Conservation (phyloP, 2,888 invertebrate genomes). For the Adelphocoris suturalis region DNA sequence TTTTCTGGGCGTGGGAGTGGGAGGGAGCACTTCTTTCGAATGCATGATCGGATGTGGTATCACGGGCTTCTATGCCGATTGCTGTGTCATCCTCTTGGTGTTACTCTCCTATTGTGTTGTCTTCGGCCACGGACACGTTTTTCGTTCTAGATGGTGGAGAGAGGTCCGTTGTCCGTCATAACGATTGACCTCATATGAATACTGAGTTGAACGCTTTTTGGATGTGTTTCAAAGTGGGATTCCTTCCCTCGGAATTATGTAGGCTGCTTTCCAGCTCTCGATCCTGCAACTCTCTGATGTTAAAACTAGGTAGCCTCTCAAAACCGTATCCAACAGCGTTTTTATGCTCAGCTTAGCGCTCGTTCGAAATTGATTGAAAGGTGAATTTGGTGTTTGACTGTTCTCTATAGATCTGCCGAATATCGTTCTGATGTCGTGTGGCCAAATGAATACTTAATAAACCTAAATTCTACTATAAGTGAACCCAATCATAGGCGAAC, state of each 20-base stretch:
- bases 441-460: too few species aligned
- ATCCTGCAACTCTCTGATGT: too few species aligned
- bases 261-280: too few species aligned
- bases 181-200: slow-evolving; percentile 32
- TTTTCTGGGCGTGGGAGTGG: background rate
- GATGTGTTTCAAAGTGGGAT: background rate
- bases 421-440: too few species aligned
- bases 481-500: too few species aligned
- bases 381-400: too few species aligned
- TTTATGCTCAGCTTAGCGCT: too few species aligned
- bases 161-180: slow-evolving; percentile 18
- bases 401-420: too few species aligned
- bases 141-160: background rate
- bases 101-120: slow-evolving; percentile 43
- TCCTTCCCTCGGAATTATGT: background rate
- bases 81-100: slow-evolving; percentile 50
- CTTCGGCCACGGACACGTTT: slow-evolving; percentile 57
- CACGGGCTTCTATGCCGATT: slow-evolving; percentile 48
- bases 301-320: too few species aligned
- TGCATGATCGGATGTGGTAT: slow-evolving; percentile 57
- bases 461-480: too few species aligned
- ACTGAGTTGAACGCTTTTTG: background rate
- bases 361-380: too few species aligned
- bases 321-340: too few species aligned
- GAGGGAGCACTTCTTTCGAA: background rate